Evolutionary conservation across 2,797 vertebrate species (phyloP).

Genomic region (Pantherophis alleghaniensis): DNA sequence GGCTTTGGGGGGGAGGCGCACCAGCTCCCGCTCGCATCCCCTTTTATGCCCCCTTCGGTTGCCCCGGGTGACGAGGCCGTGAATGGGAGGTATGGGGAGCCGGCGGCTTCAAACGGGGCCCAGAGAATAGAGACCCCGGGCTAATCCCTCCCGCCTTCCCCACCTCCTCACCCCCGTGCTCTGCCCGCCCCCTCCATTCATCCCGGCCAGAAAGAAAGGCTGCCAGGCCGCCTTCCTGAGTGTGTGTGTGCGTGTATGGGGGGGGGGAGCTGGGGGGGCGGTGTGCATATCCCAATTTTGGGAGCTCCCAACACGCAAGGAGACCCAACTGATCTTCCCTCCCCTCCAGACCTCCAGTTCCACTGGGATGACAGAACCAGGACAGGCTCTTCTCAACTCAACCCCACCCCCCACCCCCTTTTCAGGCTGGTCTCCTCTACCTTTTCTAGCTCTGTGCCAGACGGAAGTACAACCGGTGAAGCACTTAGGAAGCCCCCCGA

Average conservation of each 20-base stretch:
- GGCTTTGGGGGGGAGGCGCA: not conserved
- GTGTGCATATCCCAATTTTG: not conserved
- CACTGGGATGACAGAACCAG: not conserved
- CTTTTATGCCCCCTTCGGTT: constrained; percentile 60
- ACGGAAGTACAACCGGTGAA: not conserved
- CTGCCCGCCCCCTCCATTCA: constrained; percentile 5
- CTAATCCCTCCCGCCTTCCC: constrained; percentile 16
- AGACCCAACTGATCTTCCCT: not conserved
- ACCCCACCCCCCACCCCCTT: constrained; percentile 7
- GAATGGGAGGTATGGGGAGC: constrained; percentile 60
- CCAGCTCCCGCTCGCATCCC: not conserved
- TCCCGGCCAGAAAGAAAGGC: not conserved
- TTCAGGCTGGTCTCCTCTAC: not conserved
- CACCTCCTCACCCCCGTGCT: not conserved
- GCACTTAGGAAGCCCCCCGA: no score
- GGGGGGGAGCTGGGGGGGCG: no score
- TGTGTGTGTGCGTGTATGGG: not conserved
- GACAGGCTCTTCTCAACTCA: not conserved
- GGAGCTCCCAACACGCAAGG: not conserved
- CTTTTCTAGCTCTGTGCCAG: not conserved
- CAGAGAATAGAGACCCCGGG: constrained; percentile 2
- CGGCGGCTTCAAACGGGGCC: constrained; percentile 25
- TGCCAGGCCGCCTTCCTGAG: not conserved
- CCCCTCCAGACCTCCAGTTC: not conserved
- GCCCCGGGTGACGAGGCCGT: constrained; percentile 66